Base-by-base conservation (phyloP, 2,888 invertebrate genomes). In the Dicranocentrus wangi region DNA sequence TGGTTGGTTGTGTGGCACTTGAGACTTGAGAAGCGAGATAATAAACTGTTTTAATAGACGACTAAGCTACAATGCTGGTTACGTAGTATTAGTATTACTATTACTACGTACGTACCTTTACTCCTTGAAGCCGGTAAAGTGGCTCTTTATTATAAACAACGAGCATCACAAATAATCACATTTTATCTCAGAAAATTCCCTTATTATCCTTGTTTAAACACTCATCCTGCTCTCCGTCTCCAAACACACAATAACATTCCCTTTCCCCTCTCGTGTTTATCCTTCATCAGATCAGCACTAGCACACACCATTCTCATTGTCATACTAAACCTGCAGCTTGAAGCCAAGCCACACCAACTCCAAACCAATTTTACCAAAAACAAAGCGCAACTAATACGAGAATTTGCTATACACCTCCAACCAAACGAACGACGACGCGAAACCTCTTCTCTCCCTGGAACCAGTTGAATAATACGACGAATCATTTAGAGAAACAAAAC, bases 151-250 rank as follows among this genome's bases (percentile, higher is more conserved):
- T 71, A 27, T 60, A 47, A 69, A 71, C n/a, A n/a, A n/a, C 71
- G 71, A 71, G 60, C 60, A 27, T 60, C 39, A 47, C 32, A 71
- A 71, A 71, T 71, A 71, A 71, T 71, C 71, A 71, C 71, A 71
- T 71, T 71, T 71, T 60, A 60, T 71, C 71, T 60, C 60, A 71
- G 60, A 58, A 60, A 70, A 60, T 60, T 71, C 60, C 47, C 71
- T 47, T 60, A 60, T 71, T 71, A 60, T 71, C 43, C 47, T 60
- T 71, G 47, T 60, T 60, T 43, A 71, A 71, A 71, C 71, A 71
- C 58, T 70, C 10, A n/a, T 39, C 1, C 32, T 53, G 51, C 32
- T 39, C 47, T 19, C 10, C n/a, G 43, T 15, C 60, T 15, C 17
- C n/a, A n/a, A n/a, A n/a, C n/a, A n/a, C n/a, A n/a, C n/a, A n/a